A percentile compares a stretch with the other conserved stretches of the same genome.
Conservation (phyloP, 2,888 invertebrate species). For the Shargacucullia verbasci region DNA sequence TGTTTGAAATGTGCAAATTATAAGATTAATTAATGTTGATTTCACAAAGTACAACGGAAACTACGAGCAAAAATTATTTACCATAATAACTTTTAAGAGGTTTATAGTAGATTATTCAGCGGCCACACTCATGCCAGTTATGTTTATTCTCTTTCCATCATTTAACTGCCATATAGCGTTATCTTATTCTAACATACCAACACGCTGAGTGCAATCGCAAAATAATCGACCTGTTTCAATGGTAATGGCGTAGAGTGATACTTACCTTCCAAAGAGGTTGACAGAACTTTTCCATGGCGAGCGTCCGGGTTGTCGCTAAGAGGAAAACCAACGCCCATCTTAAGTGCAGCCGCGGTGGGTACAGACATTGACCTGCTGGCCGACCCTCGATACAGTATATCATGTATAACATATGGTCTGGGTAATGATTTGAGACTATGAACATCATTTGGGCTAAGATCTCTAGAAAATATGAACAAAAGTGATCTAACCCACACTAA, state of each 20-base stretch:
- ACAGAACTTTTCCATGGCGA: conserved; percentile 91
- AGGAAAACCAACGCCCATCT: conserved; percentile 96
- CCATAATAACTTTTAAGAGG: no score
- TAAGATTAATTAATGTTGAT: no score
- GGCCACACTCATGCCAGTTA: no score
- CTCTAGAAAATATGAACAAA: not conserved
- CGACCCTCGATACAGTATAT: conserved; percentile 74
- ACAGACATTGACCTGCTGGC: conserved; percentile 91
- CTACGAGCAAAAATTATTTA: no score
- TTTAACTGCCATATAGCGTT: no score
- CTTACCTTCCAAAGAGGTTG: conserved; percentile 89
- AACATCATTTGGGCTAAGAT: conserved; percentile 1
- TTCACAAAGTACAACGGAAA: no score
- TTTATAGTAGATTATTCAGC: no score
- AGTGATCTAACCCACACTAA: no score
- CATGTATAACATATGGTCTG: conserved; percentile 42
- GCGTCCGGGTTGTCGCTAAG: conserved; percentile 92
- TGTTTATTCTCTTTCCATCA: no score
- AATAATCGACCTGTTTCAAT: not conserved
- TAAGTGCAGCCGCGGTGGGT: conserved; percentile 94
- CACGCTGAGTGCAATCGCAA: no score
- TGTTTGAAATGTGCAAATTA: no score
- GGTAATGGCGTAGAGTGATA: conserved; percentile 38
- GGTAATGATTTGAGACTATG: conserved; percentile 6
- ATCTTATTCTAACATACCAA: no score